Conservation (phyloP, 2,888 invertebrate species). For the Mylabris sibirica region DNA sequence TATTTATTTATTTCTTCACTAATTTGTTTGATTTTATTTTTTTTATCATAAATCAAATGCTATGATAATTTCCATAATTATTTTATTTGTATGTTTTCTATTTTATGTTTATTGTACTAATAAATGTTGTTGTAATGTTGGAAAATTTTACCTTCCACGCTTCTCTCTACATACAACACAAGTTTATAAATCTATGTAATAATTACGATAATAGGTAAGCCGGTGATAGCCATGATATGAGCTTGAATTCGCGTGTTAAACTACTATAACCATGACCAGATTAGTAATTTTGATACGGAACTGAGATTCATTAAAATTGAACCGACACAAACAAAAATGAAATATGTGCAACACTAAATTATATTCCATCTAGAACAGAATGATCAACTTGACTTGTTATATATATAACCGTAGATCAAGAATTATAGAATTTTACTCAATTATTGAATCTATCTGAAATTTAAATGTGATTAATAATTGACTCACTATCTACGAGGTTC, state of each 20-base stretch:
- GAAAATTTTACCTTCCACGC: too few species aligned
- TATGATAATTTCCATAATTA: background rate
- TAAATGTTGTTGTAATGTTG: too few species aligned
- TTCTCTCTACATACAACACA: too few species aligned
- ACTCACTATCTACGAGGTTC: too few species aligned
- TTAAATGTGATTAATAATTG: too few species aligned
- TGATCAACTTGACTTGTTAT: background rate
- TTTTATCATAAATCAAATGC: background rate
- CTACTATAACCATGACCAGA: background rate
- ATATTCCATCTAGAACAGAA: background rate
- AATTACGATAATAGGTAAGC: constrained; percentile 2
- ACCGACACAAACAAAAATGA: background rate
- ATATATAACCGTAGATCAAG: too few species aligned
- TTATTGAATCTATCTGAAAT: too few species aligned
- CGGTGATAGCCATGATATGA: background rate
- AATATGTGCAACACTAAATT: background rate
- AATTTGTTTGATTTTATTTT: background rate
- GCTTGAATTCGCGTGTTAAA: background rate
- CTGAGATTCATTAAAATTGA: constrained; percentile 26
- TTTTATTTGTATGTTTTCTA: background rate
- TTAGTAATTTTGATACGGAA: constrained; percentile 1
- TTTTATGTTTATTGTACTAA: background rate
- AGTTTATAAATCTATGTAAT: background rate
- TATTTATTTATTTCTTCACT: too few species aligned
- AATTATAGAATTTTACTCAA: too few species aligned